A percentile compares a stretch with the other conserved stretches of the same genome.
These are phyloP conservation scores for Onychomys torridus DNA, from an alignment of 2,797 vertebrate species.

Conservation along the genomic window DNA sequence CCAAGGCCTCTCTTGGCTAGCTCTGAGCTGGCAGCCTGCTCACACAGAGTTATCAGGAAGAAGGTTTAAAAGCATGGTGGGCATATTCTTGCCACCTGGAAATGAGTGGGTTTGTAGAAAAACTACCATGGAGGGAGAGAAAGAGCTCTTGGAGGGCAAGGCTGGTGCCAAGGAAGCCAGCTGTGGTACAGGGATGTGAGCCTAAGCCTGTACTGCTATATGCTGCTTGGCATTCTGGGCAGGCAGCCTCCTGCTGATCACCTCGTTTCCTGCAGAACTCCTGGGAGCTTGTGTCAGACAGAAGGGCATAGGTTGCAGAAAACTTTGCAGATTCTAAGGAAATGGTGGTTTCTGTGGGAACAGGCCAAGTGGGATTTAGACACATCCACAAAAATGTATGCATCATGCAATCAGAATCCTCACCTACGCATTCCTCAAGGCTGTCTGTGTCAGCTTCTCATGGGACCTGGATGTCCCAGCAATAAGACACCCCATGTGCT, in stretches of 20 bases:
- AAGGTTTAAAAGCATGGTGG: constrained; percentile 76
- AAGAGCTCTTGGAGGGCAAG: constrained; percentile 41
- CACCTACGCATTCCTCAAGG: neutral
- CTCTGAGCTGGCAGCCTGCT: constrained; percentile 44
- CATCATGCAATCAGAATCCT: neutral
- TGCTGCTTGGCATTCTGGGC: constrained; percentile 73
- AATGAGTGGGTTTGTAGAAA: constrained; percentile 32
- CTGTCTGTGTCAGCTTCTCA: neutral
- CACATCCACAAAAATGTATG: neutral
- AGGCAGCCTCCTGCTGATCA: neutral
- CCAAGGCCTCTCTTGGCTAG: constrained; percentile 41
- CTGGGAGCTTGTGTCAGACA: constrained; percentile 41
- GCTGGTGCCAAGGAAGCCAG: neutral
- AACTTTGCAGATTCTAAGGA: constrained; percentile 50
- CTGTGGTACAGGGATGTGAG: neutral
- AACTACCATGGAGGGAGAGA: constrained; percentile 19
- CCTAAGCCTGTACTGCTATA: constrained; percentile 46
- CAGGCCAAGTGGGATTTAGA: neutral
- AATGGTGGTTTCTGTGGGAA: neutral
- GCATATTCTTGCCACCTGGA: constrained; percentile 52
- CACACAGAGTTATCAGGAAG: constrained; percentile 78
- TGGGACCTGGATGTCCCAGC: neutral
- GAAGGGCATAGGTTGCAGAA: constrained; percentile 40
- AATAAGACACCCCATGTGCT: neutral
- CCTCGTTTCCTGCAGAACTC: neutral